Percentiles rank a stretch among this genome's conserved stretches.
Conservation (phyloP, 2,113 vertebrate species). For the Tachycineta bicolor region DNA sequence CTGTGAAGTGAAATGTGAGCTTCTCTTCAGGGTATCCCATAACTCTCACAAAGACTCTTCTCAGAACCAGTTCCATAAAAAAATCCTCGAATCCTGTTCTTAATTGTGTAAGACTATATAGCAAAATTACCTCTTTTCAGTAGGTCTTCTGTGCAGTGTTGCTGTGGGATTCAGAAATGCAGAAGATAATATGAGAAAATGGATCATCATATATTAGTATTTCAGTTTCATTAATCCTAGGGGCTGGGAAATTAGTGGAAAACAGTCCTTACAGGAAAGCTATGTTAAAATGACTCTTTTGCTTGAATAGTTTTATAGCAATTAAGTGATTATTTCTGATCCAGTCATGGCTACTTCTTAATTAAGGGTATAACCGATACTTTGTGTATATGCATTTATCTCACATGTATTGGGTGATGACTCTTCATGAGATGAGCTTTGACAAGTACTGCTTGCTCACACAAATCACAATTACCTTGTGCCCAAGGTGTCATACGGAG, state of each 20-base stretch:
- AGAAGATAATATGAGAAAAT: background rate
- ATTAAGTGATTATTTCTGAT: background rate
- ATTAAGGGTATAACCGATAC: background rate
- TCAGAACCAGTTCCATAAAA: background rate
- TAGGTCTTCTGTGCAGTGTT: background rate
- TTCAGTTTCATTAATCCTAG: background rate
- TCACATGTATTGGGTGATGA: rapidly evolving
- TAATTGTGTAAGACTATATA: background rate
- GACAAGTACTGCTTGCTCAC: background rate
- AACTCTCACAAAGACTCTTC: background rate
- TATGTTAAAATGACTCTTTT: background rate
- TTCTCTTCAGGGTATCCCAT: background rate
- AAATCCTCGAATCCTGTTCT: background rate
- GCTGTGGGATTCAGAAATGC: background rate
- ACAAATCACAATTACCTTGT: background rate
- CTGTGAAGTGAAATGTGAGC: background rate
- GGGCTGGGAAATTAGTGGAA: background rate
- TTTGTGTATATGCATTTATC: background rate
- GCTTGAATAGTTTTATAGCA: background rate
- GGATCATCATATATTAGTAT: background rate
- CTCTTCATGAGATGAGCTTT: background rate
- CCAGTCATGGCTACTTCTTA: background rate
- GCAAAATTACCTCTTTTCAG: background rate
- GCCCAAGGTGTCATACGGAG: background rate
- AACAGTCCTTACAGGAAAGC: background rate